These are phyloP conservation scores for Frieseomelitta varia DNA, from an alignment of 1,140 invertebrate genomes.

Conservation along the genomic window DNA sequence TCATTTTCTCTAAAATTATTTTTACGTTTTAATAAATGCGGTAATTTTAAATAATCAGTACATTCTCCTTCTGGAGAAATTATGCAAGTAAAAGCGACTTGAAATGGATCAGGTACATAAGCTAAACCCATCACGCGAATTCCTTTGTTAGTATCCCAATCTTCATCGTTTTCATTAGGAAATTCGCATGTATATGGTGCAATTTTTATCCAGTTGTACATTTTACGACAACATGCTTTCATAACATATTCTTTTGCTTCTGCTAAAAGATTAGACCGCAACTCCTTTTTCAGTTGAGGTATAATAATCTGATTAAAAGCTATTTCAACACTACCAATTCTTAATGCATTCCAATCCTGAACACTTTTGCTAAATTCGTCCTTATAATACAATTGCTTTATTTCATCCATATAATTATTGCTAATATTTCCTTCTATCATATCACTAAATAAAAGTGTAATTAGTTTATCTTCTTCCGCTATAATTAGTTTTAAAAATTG, in stretches of 20 bases:
- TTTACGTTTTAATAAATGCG: slow-evolving; percentile 91
- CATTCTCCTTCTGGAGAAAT: slow-evolving; percentile 96
- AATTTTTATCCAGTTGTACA: slow-evolving; percentile 95
- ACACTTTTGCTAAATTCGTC: slow-evolving; percentile 98
- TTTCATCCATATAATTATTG: slow-evolving; percentile 92
- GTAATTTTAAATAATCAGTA: slow-evolving; percentile 92
- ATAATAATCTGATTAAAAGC: slow-evolving; percentile 94
- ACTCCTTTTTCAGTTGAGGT: slow-evolving; percentile 94
- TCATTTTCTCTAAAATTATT: slow-evolving; percentile 89
- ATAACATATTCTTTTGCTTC: slow-evolving; percentile 96
- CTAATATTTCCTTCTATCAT: slow-evolving; percentile 90
- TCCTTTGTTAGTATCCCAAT: slow-evolving; percentile 94
- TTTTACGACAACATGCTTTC: slow-evolving; percentile 90
- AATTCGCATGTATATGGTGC: slow-evolving; percentile 92
- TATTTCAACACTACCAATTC: slow-evolving; percentile 93
- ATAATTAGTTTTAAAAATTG: slow-evolving; percentile 93
- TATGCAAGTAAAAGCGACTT: slow-evolving; percentile 94
- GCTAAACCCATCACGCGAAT: slow-evolving; percentile 93
- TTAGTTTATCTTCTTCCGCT: slow-evolving; percentile 93
- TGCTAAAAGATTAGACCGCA: slow-evolving; percentile 89
- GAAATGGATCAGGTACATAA: slow-evolving; percentile 92
- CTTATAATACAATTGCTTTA: slow-evolving; percentile 94
- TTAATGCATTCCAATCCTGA: slow-evolving; percentile 97
- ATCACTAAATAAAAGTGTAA: slow-evolving; percentile 89
- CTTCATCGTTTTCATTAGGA: slow-evolving; percentile 94